Conservation (phyloP, 2,888 invertebrate genomes). For the Nephrotoma guestfalica region DNA sequence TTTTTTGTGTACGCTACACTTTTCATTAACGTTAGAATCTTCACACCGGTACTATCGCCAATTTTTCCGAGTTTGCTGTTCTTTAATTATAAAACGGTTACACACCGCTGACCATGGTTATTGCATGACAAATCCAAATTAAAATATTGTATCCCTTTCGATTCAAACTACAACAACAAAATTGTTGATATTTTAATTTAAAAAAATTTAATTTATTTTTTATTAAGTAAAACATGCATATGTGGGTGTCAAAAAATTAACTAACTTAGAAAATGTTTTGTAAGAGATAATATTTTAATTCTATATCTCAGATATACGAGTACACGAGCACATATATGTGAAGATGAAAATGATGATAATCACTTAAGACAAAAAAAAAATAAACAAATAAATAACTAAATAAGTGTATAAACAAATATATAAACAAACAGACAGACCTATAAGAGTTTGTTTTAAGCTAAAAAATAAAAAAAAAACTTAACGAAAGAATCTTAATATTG, state of each 20-base stretch:
- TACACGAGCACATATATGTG: neutral
- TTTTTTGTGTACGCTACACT: no score
- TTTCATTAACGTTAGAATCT: no score
- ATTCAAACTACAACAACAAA: neutral
- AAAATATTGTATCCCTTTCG: neutral
- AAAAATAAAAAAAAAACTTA: neutral
- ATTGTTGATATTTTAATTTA: neutral
- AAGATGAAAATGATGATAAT: neutral
- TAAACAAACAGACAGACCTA: neutral
- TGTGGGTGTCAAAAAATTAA: neutral
- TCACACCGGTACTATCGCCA: no score
- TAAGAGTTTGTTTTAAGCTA: neutral
- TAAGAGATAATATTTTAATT: neutral
- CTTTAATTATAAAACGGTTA: neutral
- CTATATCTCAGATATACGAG: neutral
- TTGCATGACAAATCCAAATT: neutral
- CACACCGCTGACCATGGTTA: neutral
- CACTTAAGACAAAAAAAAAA: neutral
- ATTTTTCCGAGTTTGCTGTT: no score
- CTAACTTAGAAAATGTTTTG: neutral
- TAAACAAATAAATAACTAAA: neutral
- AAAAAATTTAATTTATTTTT: neutral
- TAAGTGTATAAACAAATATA: neutral
- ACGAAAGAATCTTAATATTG: neutral
- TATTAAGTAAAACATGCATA: neutral